A percentile compares a stretch with the other conserved stretches of the same genome.
Evolutionary conservation across 1,140 invertebrate species (phyloP).

Genomic region (Limonius californicus): DNA sequence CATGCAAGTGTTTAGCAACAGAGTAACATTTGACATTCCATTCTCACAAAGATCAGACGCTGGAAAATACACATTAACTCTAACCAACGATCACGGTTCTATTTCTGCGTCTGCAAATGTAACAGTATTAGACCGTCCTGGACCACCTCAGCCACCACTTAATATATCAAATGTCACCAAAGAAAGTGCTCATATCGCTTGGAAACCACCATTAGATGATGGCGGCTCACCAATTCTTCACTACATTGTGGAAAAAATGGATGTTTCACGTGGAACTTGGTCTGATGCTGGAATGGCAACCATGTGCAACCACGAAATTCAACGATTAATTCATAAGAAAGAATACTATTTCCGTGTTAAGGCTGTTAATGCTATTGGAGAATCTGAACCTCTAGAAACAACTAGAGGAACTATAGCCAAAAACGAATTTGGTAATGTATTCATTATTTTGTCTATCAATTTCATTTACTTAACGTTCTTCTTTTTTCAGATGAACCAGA

Average conservation of each 20-base stretch:
- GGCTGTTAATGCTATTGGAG: conserved; percentile 92
- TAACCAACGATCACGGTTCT: conserved; percentile 81
- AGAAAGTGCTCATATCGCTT: conserved; percentile 81
- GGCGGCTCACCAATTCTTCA: conserved; percentile 93
- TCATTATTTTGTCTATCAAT: conserved; percentile 37
- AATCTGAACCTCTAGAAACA: conserved; percentile 88
- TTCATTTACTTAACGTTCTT: not conserved
- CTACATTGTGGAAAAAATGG: conserved; percentile 97
- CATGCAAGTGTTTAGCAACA: conserved; percentile 66
- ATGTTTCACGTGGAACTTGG: conserved; percentile 91
- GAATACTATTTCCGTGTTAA: conserved; percentile 89
- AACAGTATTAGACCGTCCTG: conserved; percentile 85
- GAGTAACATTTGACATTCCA: conserved; percentile 82
- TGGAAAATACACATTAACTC: conserved; percentile 78
- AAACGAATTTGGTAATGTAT: conserved; percentile 73
- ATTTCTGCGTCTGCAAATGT: conserved; percentile 80
- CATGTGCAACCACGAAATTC: conserved; percentile 77
- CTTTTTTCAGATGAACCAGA: conserved; percentile 81
- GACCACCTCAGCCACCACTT: conserved; percentile 81
- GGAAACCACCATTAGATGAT: conserved; percentile 81
- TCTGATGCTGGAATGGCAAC: conserved; percentile 87
- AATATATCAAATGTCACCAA: conserved; percentile 82
- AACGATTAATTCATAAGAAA: conserved; percentile 85
- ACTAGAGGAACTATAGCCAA: conserved; percentile 85
- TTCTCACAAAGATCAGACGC: conserved; percentile 77